Base-by-base conservation (phyloP, 2,888 invertebrate genomes). In the Agonopterix arenella region DNA sequence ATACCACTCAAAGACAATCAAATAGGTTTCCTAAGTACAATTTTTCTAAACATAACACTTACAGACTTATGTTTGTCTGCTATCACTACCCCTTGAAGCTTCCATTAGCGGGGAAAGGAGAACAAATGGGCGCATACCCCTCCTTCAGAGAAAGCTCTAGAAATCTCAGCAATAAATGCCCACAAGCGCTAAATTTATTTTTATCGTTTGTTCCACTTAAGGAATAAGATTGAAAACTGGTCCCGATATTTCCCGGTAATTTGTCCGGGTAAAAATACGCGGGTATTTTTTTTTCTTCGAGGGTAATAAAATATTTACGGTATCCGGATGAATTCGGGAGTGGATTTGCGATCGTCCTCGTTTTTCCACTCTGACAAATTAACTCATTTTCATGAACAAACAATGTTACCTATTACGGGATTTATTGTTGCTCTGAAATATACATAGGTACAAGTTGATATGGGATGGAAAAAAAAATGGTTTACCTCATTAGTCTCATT, bases 141-240 rank as follows among this genome's bases (percentile, higher is more conserved):
- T 55, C 58, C 62, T 56, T 52, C 59, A 54, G 63, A 58, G 62
- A 74, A 69, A 76, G 73, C 79, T 76, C 74, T 76, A 80, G 77
- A 82, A 85, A 84, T 88, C 86, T 84, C 80, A 71, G 84, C 76
- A 73, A 84, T 86, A 88, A 85, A 84, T 82, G 74, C 79, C 78
- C 84, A 74, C 80, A 82, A 82, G 76, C 70, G 79, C 79, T 76
- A 76, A 84, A 85, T 86, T 84, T 83, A 83, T 80, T 83, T 85
- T 88, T 86, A 89, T 89, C 75, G 85, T 80, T 78, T 75, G 75
- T 77, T 79, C 80, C 85, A 89, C 88, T 88, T 84, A 86, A 84
- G 82, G 76, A 82, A 85, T 84, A 80, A 80, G 84, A 86, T 84
- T 86, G 85, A 82, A 84, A 85, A 85, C 78, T 79, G 75, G 73